Evolutionary conservation across 2,113 vertebrate genomes (phyloP).

Genomic region (Cryptomyrus ogoouensis): DNA sequence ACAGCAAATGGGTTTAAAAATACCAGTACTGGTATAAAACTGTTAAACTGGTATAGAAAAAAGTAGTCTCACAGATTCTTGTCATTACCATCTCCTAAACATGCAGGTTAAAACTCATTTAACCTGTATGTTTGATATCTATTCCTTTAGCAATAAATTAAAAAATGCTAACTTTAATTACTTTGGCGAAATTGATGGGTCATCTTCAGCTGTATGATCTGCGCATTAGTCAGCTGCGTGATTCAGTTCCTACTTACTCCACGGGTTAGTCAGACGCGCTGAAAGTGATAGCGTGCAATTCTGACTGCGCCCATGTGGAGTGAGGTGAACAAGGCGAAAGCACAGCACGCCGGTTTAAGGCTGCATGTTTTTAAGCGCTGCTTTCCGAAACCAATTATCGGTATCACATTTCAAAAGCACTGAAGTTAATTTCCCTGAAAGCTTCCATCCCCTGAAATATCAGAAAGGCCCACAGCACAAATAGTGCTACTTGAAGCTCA

Average conservation of each 20-base stretch:
- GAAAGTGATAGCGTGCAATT: not conserved
- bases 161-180: not conserved
- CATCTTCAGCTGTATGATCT: not conserved
- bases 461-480: not conserved
- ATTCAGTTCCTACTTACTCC: not conserved
- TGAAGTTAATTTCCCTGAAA: slow-evolving; percentile 16
- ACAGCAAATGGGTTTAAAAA: not conserved
- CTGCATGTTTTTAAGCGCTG: not conserved
- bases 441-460: not conserved
- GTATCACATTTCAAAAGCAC: slow-evolving; percentile 20
- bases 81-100: not conserved
- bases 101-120: not conserved
- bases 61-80: not conserved
- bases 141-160: not conserved
- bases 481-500: not conserved
- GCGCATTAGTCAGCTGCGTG: not conserved
- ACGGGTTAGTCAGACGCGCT: not conserved
- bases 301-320: not conserved
- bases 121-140: not conserved
- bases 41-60: too few relatives aligned
- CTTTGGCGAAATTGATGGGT: not conserved
- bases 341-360: not conserved
- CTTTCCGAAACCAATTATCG: slow-evolving; percentile 10
- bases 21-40: not conserved
- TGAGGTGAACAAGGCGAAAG: not conserved